Conservation (phyloP, 37 sponge, comb jelly and placozoan species). For the Geodia barretti region DNA sequence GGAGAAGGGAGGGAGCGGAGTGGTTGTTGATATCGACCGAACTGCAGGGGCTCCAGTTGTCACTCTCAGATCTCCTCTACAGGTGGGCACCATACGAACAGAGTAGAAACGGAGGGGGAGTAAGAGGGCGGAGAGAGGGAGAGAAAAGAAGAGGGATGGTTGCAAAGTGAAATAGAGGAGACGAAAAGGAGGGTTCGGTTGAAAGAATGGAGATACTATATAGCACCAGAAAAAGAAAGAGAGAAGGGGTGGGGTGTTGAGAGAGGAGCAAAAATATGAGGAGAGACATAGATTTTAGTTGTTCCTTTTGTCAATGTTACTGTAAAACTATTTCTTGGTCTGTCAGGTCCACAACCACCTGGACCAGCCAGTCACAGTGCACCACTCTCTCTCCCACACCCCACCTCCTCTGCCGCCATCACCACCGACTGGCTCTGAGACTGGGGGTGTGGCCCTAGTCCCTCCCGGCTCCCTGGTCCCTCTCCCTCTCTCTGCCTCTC, state of each 20-base stretch:
- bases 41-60: constrained; percentile 18
- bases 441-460: not conserved
- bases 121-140: no score
- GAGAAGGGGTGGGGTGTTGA: not conserved
- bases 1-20: not conserved
- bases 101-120: no score
- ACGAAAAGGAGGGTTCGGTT: no score
- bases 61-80: constrained; percentile 47
- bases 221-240: no score
- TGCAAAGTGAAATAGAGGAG: no score
- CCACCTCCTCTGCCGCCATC: no score
- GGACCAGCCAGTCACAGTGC: not conserved
- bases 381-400: not conserved
- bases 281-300: not conserved
- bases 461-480: not conserved
- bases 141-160: no score
- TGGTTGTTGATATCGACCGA: not conserved
- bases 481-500: not conserved
- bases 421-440: not conserved
- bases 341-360: not conserved
- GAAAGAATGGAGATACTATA: no score
- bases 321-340: no score
- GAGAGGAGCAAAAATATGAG: constrained; percentile 19
- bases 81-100: no score
- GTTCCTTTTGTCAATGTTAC: not conserved